A percentile compares a stretch with the other conserved stretches of the same genome.
These are phyloP conservation scores for Leptinotarsa tumamoca DNA, from an alignment of 2,888 invertebrate genomes.

Conservation along the genomic window DNA sequence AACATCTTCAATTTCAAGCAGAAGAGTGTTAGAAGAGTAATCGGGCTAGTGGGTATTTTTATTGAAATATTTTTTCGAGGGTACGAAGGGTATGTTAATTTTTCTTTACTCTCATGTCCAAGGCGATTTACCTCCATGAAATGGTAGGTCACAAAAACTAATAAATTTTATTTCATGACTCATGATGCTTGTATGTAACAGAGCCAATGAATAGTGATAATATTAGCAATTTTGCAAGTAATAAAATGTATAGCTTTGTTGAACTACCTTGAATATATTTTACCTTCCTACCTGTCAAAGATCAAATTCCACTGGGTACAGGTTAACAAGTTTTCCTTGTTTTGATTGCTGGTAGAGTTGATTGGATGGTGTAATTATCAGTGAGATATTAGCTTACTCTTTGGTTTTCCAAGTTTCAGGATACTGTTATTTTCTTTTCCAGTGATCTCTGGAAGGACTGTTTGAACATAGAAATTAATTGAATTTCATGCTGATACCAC, in stretches of 20 bases:
- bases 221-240: background rate
- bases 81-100: slow-evolving; percentile 1
- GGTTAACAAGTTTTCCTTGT: slow-evolving; percentile 13
- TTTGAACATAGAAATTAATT: too few species aligned
- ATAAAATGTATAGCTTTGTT: background rate
- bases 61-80: background rate
- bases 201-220: background rate
- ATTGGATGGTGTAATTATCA: background rate
- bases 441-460: too few species aligned
- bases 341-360: background rate
- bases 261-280: slow-evolving; percentile 1
- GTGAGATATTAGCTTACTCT: background rate
- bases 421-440: too few species aligned
- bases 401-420: too few species aligned
- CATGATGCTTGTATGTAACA: background rate
- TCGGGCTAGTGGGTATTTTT: slow-evolving; percentile 8
- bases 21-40: slow-evolving; percentile 28
- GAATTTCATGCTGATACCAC: too few species aligned
- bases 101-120: background rate
- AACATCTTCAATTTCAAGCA: slow-evolving; percentile 30
- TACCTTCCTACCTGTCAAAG: slow-evolving; percentile 9
- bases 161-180: slow-evolving; percentile 4
- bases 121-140: background rate
- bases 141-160: background rate
- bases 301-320: slow-evolving; percentile 11